A percentile compares a stretch with the other conserved stretches of the same genome.
Evolutionary conservation across 2,888 invertebrate species (phyloP).

Genomic region (Ochropleura plecta): DNA sequence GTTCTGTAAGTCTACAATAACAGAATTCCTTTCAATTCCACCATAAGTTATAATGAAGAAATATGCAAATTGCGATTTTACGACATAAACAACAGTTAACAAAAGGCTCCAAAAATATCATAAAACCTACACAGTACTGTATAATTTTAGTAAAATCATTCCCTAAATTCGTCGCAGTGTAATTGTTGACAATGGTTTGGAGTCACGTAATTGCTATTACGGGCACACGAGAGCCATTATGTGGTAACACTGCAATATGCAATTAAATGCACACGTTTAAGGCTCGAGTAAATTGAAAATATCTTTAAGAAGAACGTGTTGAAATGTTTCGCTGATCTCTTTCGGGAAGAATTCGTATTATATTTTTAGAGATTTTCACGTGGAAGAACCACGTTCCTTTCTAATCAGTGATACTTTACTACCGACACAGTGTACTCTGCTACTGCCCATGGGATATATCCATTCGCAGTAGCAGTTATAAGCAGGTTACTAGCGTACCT

Average conservation of each 20-base stretch:
- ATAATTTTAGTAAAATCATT: constrained; percentile 50
- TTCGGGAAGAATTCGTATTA: neutral
- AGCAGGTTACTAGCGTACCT: too few species aligned
- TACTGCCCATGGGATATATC: neutral
- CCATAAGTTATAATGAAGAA: constrained; percentile 12
- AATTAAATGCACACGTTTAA: constrained; percentile 74
- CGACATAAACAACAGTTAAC: constrained; percentile 3
- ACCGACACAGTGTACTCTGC: too few species aligned
- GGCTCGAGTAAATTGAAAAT: constrained; percentile 65
- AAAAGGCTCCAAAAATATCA: constrained; percentile 21
- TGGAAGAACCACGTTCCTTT: neutral
- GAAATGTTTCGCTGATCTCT: constrained; percentile 32
- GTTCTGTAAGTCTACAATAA: constrained; percentile 8
- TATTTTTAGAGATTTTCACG: neutral
- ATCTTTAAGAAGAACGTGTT: constrained; percentile 57
- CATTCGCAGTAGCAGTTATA: too few species aligned
- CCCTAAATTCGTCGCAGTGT: constrained; percentile 54
- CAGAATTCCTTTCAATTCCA: constrained; percentile 5
- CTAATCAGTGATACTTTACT: neutral
- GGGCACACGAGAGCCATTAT: constrained; percentile 80
- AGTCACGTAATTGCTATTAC: constrained; percentile 84
- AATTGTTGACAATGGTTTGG: constrained; percentile 77
- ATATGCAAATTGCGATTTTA: constrained; percentile 23
- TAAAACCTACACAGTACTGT: constrained; percentile 26
- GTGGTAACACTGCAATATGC: constrained; percentile 75